Conservation (phyloP, 2,797 vertebrate genomes). For the Pteropus rufus region DNA sequence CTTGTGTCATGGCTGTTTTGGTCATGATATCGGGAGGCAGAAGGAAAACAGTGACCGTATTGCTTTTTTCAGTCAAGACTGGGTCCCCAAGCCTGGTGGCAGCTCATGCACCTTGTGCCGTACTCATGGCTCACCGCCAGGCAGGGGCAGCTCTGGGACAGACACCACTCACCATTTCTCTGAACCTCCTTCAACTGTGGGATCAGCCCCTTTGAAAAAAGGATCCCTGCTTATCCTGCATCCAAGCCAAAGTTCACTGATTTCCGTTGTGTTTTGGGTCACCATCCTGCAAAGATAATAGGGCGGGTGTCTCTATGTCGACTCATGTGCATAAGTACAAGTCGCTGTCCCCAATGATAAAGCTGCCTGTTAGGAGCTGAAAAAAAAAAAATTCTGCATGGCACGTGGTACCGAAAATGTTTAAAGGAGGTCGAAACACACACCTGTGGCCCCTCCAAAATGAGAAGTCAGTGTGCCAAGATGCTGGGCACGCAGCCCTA, state of each 20-base stretch:
- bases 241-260: fast-evolving
- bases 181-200: not conserved
- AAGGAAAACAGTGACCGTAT: not conserved
- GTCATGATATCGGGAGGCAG: too few relatives aligned
- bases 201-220: not conserved
- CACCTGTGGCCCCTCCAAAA: fast-evolving
- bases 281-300: fast-evolving
- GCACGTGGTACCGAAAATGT: not conserved
- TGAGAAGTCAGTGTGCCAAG: not conserved
- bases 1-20: not conserved
- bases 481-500: not conserved
- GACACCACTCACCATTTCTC: too few relatives aligned
- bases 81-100: too few relatives aligned
- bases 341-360: fast-evolving
- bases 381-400: too few relatives aligned
- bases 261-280: not conserved
- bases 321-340: fast-evolving
- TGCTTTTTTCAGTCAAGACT: not conserved
- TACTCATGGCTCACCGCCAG: not conserved
- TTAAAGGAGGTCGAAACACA: not conserved
- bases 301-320: fast-evolving
- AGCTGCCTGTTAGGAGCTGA: not conserved
- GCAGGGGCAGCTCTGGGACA: too few relatives aligned
- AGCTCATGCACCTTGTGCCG: not conserved
- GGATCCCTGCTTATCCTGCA: too few relatives aligned